These are phyloP conservation scores for Vulpes lagopus DNA, from an alignment of 2,113 vertebrate species.

Conservation along the genomic window DNA sequence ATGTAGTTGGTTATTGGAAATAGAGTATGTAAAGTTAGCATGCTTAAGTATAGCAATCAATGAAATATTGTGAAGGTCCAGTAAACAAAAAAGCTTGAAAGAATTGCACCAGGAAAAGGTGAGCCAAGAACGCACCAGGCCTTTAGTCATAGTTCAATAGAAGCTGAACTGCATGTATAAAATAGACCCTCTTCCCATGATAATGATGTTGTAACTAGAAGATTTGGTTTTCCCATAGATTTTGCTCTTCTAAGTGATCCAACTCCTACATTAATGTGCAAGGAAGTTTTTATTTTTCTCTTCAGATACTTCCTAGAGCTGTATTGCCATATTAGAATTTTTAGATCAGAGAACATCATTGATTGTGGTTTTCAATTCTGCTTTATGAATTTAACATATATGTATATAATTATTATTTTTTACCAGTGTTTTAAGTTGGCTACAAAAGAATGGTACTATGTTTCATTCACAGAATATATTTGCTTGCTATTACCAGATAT, in stretches of 20 bases:
- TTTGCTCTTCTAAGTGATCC: not conserved
- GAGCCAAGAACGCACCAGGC: not conserved
- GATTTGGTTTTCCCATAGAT: not conserved
- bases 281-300: not conserved
- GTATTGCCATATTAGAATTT: conserved; percentile 21
- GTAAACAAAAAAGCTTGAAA: not conserved
- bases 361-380: conserved; percentile 22
- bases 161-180: not conserved
- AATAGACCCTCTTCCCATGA: accelerated
- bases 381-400: not conserved
- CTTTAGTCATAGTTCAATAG: not conserved
- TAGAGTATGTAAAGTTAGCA: not conserved
- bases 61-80: not conserved
- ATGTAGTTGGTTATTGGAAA: not conserved
- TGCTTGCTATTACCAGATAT: not conserved
- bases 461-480: not conserved
- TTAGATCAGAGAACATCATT: not conserved
- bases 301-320: not conserved
- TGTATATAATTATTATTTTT: not conserved
- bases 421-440: not conserved
- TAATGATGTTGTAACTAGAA: too few species aligned
- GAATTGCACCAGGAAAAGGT: not conserved
- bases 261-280: not conserved
- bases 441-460: not conserved
- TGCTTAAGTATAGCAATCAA: not conserved